Evolutionary conservation across 2,888 invertebrate species (phyloP), one percentile per base, ranked within the genome.

Genomic region (Polyommatus icarus): DNA sequence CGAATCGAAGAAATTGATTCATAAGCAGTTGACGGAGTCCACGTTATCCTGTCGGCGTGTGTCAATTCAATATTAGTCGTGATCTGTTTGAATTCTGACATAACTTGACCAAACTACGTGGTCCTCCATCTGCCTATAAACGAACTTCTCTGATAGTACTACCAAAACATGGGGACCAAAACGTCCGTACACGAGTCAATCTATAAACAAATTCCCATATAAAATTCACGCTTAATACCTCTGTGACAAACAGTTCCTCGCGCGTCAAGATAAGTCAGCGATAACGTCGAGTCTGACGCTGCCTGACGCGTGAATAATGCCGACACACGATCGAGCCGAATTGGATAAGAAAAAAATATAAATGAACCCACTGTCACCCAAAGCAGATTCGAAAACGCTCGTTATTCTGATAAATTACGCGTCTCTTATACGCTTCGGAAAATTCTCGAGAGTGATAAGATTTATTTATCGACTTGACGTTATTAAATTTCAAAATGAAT

Each of bases 331-430:
- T 91, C 89, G 90, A 89, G 88, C 85, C 86, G 87, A 87, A 91
- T 90, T 86, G 91, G 91, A 90, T 92, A 90, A 92, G 91, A 91
- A 90, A 88, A 67, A 92, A 90, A 91, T 90, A 92, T 90, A 92
- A 92, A 92, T 92, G 92, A 91, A 91, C 90, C 89, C 84, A 87
- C 88, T 88, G 91, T 90, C 92, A 90, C 91, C 89, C 86, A 90
- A 89, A 89, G 86, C 90, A 91, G 91, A 91, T 92, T 91, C 89
- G 89, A 88, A 89, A 91, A 91, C 90, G 88, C 90, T 92, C 92
- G 89, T 93, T 92, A 91, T 90, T 87, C 91, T 91, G 90, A 92
- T 92, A 91, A 91, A 92, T 91, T 90, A 89, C 87, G 85, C 85
- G 86, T 82, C 87, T 85, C 87, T 67, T 67, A 88, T 87, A 90